These are phyloP conservation scores for Phyllostomus discolor DNA, from an alignment of 2,113 vertebrate species.

Conservation along the genomic window DNA sequence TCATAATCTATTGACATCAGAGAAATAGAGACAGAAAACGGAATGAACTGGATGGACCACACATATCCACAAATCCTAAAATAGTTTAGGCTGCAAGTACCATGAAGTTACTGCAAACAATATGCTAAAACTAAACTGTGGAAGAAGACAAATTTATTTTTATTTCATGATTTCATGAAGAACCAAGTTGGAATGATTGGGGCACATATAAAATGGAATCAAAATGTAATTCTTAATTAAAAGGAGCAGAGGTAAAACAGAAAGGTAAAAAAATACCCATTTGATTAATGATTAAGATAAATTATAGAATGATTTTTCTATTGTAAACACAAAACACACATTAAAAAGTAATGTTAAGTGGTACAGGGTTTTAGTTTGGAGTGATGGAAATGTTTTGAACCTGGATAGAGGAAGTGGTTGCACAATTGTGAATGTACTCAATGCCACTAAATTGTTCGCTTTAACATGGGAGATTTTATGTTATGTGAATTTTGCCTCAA, in stretches of 20 bases:
- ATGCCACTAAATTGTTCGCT: neutral
- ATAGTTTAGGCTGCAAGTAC: neutral
- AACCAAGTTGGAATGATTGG: neutral
- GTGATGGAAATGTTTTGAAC: neutral
- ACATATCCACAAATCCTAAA: neutral
- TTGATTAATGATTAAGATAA: neutral
- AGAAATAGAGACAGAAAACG: neutral
- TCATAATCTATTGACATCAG: neutral
- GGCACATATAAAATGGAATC: neutral
- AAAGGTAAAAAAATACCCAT: neutral
- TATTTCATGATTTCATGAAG: neutral
- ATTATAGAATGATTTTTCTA: neutral
- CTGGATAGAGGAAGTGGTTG: neutral
- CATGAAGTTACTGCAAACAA: neutral
- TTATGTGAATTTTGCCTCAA: neutral
- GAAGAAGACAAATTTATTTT: conserved; percentile 8
- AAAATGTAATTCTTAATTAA: neutral
- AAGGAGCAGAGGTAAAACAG: neutral
- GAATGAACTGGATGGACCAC: neutral
- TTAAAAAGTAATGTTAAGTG: neutral
- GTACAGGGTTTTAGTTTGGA: neutral
- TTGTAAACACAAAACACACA: neutral
- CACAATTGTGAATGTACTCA: neutral
- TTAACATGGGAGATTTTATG: neutral
- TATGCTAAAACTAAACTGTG: neutral